phyloP scores from a whole-genome alignment of 1,140 invertebrate genomes.

The Heliconius eleuchia region DNA sequence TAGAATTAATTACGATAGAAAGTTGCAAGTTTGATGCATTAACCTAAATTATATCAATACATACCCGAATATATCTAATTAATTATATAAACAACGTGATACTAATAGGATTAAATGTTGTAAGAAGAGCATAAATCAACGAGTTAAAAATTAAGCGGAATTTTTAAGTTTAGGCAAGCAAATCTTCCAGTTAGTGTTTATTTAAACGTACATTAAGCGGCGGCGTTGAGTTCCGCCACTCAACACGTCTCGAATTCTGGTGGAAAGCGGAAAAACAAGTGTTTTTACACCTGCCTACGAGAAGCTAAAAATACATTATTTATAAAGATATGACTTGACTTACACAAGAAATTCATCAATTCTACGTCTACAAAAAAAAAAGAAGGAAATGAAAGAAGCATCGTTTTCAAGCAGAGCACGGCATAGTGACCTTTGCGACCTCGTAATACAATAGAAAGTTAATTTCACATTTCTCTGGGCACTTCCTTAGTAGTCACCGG shows the following conservation, averaged over 20 bases:
- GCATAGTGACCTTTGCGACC: conserved; percentile 29
- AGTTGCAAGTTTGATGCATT: conserved; percentile 36
- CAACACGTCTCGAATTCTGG: too few species aligned
- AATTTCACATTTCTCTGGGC: conserved; percentile 29
- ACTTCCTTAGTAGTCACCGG: conserved; percentile 37
- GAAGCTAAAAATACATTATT: neutral
- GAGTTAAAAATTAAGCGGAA: neutral
- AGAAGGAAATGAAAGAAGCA: conserved; percentile 2
- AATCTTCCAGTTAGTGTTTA: neutral
- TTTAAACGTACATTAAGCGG: too few species aligned
- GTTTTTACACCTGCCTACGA: too few species aligned
- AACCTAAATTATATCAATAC: conserved; percentile 30
- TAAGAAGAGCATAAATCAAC: neutral
- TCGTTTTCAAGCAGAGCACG: conserved; percentile 5
- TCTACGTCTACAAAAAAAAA: neutral
- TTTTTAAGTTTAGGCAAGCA: neutral
- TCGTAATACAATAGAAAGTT: conserved; percentile 38
- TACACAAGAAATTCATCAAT: neutral
- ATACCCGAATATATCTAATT: neutral
- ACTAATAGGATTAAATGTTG: neutral
- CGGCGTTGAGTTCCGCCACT: too few species aligned
- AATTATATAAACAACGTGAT: neutral
- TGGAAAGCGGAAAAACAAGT: too few species aligned
- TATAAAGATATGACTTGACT: neutral
- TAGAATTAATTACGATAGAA: conserved; percentile 49